phyloP scores from a whole-genome alignment of 1,140 invertebrate genomes.

The Nephila pilipes region DNA sequence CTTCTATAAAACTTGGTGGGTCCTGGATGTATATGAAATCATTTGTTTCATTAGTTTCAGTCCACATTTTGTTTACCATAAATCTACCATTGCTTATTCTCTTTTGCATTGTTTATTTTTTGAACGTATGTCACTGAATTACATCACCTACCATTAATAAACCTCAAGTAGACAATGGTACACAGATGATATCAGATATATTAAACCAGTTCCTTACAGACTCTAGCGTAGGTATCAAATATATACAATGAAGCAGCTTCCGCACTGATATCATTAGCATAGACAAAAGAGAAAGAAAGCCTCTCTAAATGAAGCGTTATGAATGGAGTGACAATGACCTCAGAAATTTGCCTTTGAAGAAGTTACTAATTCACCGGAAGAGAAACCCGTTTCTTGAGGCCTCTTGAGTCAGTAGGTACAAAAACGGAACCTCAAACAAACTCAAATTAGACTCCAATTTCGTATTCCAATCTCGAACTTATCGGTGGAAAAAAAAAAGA shows the following conservation, averaged over 20 bases:
- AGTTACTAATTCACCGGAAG: conserved; percentile 15
- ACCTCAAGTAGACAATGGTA: neutral
- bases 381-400: conserved; percentile 30
- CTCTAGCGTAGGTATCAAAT: neutral
- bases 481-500: neutral
- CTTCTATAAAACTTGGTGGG: no score
- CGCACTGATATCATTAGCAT: neutral
- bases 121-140: no score
- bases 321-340: conserved; percentile 62
- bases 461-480: neutral
- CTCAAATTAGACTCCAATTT: neutral
- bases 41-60: neutral
- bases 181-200: neutral
- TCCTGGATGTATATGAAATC: neutral
- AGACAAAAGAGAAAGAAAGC: neutral
- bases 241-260: neutral
- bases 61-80: neutral
- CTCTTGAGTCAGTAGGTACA: conserved; percentile 42
- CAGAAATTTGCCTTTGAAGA: conserved; percentile 17
- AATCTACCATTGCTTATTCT: neutral
- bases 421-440: neutral
- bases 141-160: neutral
- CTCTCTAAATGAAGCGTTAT: conserved; percentile 40
- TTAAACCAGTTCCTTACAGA: neutral
- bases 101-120: no score